Evolutionary conservation across 2,113 vertebrate genomes (phyloP).

Genomic region (Telmatochromis bifrenatus): DNA sequence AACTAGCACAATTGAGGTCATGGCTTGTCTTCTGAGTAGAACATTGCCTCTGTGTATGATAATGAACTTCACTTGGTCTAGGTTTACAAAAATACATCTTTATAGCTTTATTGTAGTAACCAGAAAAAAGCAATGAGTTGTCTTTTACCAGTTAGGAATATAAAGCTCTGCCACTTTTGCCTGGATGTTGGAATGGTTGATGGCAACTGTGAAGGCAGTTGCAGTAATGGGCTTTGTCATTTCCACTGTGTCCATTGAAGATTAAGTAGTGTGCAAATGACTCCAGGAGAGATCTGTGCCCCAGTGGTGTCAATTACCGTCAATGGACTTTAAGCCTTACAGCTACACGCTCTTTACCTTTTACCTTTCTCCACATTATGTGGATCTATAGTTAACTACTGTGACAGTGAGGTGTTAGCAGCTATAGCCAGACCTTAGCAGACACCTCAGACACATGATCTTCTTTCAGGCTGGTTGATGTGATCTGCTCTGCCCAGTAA

Average conservation of each 20-base stretch:
- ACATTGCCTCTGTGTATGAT: background rate
- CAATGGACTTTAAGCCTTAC: constrained; percentile 11
- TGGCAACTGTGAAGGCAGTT: constrained; percentile 17
- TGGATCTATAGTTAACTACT: background rate
- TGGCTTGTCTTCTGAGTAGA: background rate
- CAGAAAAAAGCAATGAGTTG: background rate
- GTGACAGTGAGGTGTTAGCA: background rate
- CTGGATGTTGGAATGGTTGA: background rate
- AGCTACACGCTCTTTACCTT: background rate
- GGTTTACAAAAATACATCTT: background rate
- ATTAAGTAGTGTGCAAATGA: constrained; percentile 53
- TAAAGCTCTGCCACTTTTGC: background rate
- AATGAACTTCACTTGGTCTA: background rate
- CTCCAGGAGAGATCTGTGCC: constrained; percentile 19
- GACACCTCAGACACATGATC: background rate
- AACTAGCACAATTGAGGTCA: background rate
- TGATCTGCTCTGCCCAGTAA: background rate
- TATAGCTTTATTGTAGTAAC: background rate
- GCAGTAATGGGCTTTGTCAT: constrained; percentile 69
- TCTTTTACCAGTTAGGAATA: background rate
- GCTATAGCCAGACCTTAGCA: background rate
- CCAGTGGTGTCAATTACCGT: constrained; percentile 32
- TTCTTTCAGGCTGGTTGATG: background rate
- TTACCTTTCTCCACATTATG: background rate
- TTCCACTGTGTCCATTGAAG: constrained; percentile 56